Percentiles rank a stretch among this genome's conserved stretches.
These are phyloP conservation scores for Drosophila percnosoma DNA, from an alignment of 2,888 invertebrate species.

Conservation along the genomic window DNA sequence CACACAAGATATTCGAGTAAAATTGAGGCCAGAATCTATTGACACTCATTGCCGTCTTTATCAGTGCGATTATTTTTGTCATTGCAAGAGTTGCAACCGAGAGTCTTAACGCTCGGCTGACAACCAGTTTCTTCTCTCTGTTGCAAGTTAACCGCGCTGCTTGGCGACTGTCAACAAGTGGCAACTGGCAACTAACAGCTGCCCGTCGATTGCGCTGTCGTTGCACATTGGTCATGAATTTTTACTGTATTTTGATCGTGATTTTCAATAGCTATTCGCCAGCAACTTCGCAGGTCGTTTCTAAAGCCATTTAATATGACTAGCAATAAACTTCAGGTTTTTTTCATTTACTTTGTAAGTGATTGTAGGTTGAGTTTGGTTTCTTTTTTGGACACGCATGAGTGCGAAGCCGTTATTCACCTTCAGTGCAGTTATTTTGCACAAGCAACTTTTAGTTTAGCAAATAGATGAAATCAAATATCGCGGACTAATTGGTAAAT, in stretches of 20 bases:
- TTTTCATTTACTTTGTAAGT: slow-evolving; percentile 15
- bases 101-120: slow-evolving; percentile 20
- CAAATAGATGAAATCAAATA: background rate
- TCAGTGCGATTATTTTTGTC: slow-evolving; percentile 72
- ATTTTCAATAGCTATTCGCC: slow-evolving; percentile 61
- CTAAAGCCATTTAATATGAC: slow-evolving; percentile 55
- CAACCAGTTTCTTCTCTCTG: slow-evolving; percentile 45
- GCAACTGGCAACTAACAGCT: slow-evolving; percentile 6
- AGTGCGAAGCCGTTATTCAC: slow-evolving; percentile 51
- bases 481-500: slow-evolving; percentile 2
- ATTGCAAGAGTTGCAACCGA: slow-evolving; percentile 47
- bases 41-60: slow-evolving; percentile 65
- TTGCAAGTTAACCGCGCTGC: slow-evolving; percentile 8
- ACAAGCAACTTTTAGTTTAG: slow-evolving; percentile 8
- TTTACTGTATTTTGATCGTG: slow-evolving; percentile 67
- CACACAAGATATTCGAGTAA: slow-evolving; percentile 19
- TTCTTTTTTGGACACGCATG: slow-evolving; percentile 44
- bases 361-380: slow-evolving; percentile 53
- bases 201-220: slow-evolving; percentile 32
- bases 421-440: slow-evolving; percentile 45
- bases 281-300: slow-evolving; percentile 23
- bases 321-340: slow-evolving; percentile 77
- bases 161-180: slow-evolving; percentile 20
- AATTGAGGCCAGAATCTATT: slow-evolving; percentile 68
- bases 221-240: slow-evolving; percentile 69